Conservation (phyloP, 1,140 invertebrate genomes). For the silkworm (Bombyx mori) region DNA sequence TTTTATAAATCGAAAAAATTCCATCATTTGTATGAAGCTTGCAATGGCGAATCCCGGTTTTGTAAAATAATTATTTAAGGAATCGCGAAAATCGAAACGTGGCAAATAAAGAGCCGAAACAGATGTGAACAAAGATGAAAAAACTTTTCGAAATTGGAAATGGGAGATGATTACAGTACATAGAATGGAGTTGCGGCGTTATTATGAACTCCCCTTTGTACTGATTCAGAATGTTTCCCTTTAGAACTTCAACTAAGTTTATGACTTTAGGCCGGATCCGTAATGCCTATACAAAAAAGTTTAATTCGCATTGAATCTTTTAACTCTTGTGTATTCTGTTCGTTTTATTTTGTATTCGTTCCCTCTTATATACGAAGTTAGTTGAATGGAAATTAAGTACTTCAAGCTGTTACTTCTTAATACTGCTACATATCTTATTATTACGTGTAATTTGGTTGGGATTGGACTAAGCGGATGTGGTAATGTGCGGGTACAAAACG, state of each 20-base stretch:
- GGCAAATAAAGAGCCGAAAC: constrained; percentile 31
- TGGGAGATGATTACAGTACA: constrained; percentile 56
- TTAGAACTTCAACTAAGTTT: constrained; percentile 38
- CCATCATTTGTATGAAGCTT: too few species aligned
- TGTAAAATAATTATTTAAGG: constrained; percentile 7
- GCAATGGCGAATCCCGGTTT: background rate
- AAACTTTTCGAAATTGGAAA: constrained; percentile 40
- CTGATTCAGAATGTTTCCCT: constrained; percentile 55
- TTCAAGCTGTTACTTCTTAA: too few species aligned
- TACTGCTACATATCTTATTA: too few species aligned
- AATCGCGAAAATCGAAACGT: constrained; percentile 34
- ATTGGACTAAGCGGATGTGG: too few species aligned
- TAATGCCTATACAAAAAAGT: constrained; percentile 44
- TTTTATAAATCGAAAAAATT: too few species aligned
- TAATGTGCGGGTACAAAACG: too few species aligned
- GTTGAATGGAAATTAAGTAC: too few species aligned
- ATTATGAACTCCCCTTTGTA: constrained; percentile 55
- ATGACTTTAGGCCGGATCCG: constrained; percentile 30
- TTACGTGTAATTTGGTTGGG: too few species aligned
- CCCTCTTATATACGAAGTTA: too few species aligned
- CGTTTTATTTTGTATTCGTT: constrained; percentile 12
- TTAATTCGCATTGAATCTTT: constrained; percentile 47
- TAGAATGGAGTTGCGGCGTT: constrained; percentile 56
- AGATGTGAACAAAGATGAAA: constrained; percentile 65
- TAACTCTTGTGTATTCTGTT: constrained; percentile 42